Evolutionary conservation across 2,888 invertebrate species (phyloP).

Genomic region (Amphimallon solstitiale): DNA sequence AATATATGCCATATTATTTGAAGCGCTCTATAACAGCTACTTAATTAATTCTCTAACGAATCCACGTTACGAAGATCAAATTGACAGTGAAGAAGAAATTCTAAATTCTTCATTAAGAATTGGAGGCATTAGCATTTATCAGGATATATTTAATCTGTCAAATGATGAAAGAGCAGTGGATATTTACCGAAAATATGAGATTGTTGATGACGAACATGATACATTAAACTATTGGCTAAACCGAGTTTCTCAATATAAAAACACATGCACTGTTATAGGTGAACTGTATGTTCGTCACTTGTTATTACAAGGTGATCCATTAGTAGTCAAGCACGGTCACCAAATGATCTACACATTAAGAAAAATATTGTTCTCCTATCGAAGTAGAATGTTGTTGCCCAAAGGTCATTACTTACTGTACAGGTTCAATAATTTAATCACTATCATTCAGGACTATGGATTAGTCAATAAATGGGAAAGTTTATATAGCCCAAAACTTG

Average conservation of each 20-base stretch:
- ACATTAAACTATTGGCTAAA: conserved; percentile 46
- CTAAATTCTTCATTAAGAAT: conserved; percentile 64
- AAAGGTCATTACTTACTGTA: conserved; percentile 67
- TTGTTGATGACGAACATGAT: conserved; percentile 41
- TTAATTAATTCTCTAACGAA: conserved; percentile 68
- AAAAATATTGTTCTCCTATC: conserved; percentile 65
- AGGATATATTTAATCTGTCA: conserved; percentile 57
- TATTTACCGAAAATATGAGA: conserved; percentile 45
- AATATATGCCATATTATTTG: conserved; percentile 66
- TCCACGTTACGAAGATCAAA: conserved; percentile 67
- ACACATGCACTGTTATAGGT: conserved; percentile 50
- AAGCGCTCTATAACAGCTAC: conserved; percentile 69
- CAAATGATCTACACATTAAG: conserved; percentile 45
- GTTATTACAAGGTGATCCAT: conserved; percentile 40
- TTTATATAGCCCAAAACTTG: conserved; percentile 28
- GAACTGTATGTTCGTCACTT: conserved; percentile 46
- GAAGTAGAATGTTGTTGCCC: conserved; percentile 67
- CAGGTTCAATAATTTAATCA: conserved; percentile 64
- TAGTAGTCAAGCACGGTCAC: conserved; percentile 38
- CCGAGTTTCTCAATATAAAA: conserved; percentile 43
- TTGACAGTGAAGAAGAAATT: conserved; percentile 66
- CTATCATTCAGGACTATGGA: conserved; percentile 65
- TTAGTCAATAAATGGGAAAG: conserved; percentile 62
- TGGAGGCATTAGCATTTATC: conserved; percentile 62
- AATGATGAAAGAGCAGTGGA: conserved; percentile 38